Base-by-base conservation (phyloP, 2,113 vertebrate species). In the Pygoscelis antarcticus region DNA sequence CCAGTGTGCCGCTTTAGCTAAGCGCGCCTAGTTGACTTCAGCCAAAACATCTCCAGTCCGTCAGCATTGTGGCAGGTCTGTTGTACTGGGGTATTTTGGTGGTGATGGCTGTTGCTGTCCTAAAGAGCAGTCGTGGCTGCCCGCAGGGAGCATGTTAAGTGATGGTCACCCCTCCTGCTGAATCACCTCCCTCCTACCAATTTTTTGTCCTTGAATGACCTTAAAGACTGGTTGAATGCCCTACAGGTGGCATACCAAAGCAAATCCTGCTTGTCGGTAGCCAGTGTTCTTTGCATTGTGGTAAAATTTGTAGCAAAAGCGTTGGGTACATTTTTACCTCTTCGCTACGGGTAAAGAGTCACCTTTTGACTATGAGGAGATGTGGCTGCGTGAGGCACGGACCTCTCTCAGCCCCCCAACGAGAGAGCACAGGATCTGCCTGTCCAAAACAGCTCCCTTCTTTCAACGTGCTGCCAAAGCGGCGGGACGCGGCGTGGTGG, bases 381-480 rank as follows among this genome's bases (percentile, higher is more conserved):
- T 29, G 44, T 65, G 36, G 15, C 14, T 64, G 10, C 47, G 47
- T 42, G 36, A 5, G 25, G 3, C 20, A 29, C 0, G 0, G 47
- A n/a, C 32, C 9, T 54, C 30, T 52, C 9, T 29, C 54, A 27
- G 21, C 25, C 44, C 42, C 38, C 26, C 26, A 57, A 40, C 1
- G 6, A 74, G 54, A 80, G 49, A 30, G 44, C 36, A 57, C 0
- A 1, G 54, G 9, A 6, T n/a, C 49, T 47, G 29, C 84, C 58
- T 57, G 23, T 18, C 69, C 36, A 22, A 42, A 60, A 9, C 21
- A 27, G 15, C 20, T 69, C 23, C 21, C 9, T 68, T 60, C 40
- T 64, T 70, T n/a, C 60, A n/a, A 2, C 0, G 1, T 18, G 17
- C 3, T 1, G 32, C 36, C 0, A 0, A 55, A 69, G 30, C 2